These are phyloP conservation scores for Drosophila lutescens DNA, from an alignment of 2,888 invertebrate species.

Conservation along the genomic window DNA sequence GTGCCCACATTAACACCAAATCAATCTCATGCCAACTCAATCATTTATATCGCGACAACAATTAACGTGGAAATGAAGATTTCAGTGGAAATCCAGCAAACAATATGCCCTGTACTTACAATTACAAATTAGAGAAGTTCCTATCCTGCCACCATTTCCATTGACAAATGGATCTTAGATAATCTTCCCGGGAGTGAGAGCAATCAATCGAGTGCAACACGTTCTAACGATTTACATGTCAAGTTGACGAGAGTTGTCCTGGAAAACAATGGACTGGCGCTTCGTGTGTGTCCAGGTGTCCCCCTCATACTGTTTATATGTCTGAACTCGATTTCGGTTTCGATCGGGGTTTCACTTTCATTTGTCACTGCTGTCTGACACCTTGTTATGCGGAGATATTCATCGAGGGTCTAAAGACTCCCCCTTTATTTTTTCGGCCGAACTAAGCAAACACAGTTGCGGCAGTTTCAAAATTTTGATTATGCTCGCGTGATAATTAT, in stretches of 20 bases:
- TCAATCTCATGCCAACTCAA: slow-evolving; percentile 11
- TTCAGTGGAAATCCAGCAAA: slow-evolving; percentile 49
- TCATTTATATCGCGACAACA: slow-evolving; percentile 33
- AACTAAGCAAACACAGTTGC: slow-evolving; percentile 65
- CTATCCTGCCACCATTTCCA: slow-evolving; percentile 33
- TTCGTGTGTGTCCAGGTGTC: slow-evolving; percentile 70
- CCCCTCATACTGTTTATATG: slow-evolving; percentile 11
- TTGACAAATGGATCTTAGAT: slow-evolving; percentile 65
- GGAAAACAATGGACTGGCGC: slow-evolving; percentile 43
- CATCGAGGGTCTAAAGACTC: slow-evolving; percentile 41
- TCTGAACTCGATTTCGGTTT: slow-evolving; percentile 12
- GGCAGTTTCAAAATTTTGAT: slow-evolving; percentile 57
- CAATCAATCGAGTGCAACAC: slow-evolving; percentile 76
- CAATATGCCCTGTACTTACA: slow-evolving; percentile 68
- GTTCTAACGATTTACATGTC: slow-evolving; percentile 78
- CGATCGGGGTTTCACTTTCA: slow-evolving; percentile 76
- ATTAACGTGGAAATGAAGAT: slow-evolving; percentile 46
- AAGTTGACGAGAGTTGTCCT: slow-evolving; percentile 57
- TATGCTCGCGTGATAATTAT: slow-evolving; percentile 74
- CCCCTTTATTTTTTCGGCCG: not conserved
- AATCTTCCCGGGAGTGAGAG: slow-evolving; percentile 59
- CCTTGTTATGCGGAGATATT: slow-evolving; percentile 70
- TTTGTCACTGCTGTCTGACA: slow-evolving; percentile 80
- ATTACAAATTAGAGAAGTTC: slow-evolving; percentile 63
- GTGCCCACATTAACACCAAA: slow-evolving; percentile 73